Conservation (phyloP, 37 sponge, comb jelly and placozoan species). For the Agelas oroides region DNA sequence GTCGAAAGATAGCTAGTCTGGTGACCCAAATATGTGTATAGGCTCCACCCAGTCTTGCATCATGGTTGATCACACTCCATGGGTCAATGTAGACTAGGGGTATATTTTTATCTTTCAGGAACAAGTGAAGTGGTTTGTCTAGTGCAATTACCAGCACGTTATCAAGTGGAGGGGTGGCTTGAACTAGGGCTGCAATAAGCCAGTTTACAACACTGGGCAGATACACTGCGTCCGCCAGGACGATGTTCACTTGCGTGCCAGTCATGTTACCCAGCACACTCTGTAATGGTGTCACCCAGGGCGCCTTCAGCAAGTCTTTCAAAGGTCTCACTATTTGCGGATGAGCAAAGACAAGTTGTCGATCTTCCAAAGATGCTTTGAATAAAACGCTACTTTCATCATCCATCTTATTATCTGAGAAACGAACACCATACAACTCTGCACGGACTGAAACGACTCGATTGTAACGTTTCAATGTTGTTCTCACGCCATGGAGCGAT, state of each 20-base stretch:
- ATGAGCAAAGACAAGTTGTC: neutral
- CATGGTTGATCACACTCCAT: neutral
- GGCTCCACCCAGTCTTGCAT: neutral
- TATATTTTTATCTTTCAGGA: slow-evolving; percentile 14
- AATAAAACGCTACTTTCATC: no score
- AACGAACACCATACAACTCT: no score
- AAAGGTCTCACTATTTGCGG: neutral
- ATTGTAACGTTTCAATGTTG: no score
- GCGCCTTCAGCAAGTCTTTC: neutral
- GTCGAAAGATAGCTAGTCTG: slow-evolving; percentile 22
- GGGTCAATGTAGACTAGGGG: slow-evolving; percentile 22
- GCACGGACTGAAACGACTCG: no score
- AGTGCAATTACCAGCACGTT: slow-evolving; percentile 50
- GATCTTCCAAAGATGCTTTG: no score
- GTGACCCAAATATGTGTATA: slow-evolving; percentile 46
- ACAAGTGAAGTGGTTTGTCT: neutral
- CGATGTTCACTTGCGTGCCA: slow-evolving; percentile 16
- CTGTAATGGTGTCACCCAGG: slow-evolving; percentile 7
- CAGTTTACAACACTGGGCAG: slow-evolving; percentile 49
- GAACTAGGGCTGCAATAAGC: slow-evolving; percentile 24
- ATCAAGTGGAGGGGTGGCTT: slow-evolving; percentile 10
- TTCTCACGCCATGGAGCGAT: no score
- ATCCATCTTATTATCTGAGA: no score
- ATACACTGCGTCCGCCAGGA: neutral
- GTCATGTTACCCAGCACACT: neutral